These are phyloP conservation scores for Netta rufina DNA, from an alignment of 2,797 vertebrate species.

Conservation along the genomic window DNA sequence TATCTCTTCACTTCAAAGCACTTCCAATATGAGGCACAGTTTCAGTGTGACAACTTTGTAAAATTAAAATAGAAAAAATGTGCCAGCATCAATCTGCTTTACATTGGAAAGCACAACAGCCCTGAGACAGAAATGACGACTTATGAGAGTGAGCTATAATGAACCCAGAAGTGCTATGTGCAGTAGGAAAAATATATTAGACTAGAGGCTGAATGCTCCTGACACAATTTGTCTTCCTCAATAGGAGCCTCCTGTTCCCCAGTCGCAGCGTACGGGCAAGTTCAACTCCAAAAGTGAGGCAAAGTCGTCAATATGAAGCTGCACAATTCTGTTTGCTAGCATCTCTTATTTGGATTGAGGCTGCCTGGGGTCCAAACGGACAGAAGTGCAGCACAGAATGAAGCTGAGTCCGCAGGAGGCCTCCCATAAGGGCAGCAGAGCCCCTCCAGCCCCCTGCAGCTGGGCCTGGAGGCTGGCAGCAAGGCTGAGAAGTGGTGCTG, in stretches of 20 bases:
- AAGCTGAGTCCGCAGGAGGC: background rate
- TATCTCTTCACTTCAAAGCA: conserved; percentile 75
- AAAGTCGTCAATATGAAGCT: background rate
- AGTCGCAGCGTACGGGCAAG: background rate
- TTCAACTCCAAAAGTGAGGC: background rate
- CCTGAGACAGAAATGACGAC: conserved; percentile 61
- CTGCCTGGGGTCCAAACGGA: background rate
- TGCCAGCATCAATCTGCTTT: conserved; percentile 71
- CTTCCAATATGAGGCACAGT: conserved; percentile 59
- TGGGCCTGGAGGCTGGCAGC: background rate
- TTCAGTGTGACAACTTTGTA: conserved; percentile 71
- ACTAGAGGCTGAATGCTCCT: conserved; percentile 15
- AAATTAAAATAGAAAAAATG: conserved; percentile 75
- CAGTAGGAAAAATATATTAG: conserved; percentile 6
- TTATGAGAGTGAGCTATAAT: conserved; percentile 53
- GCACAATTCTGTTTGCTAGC: background rate
- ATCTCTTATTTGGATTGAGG: background rate
- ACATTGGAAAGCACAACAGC: conserved; percentile 60
- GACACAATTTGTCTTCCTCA: conserved; percentile 11
- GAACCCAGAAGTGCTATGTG: conserved; percentile 52
- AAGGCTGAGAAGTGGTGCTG: background rate
- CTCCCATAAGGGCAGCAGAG: too few relatives aligned
- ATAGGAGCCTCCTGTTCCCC: background rate
- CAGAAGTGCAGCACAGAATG: background rate
- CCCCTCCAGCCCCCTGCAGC: background rate